Evolutionary conservation across 2,113 vertebrate genomes (phyloP).

Genomic region (Bubo scandiacus): DNA sequence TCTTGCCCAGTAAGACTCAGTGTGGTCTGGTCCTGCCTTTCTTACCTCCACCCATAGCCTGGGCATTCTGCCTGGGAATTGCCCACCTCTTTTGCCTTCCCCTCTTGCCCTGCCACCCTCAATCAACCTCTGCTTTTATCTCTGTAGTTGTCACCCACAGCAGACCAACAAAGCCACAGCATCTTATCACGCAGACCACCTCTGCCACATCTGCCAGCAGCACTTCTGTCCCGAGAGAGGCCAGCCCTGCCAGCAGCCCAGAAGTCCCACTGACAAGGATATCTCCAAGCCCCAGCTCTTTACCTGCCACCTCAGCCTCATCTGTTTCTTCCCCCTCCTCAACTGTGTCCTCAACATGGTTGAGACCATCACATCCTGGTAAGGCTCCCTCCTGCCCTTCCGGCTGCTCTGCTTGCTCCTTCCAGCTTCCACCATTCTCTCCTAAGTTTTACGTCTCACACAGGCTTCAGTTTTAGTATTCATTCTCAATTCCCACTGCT

Average conservation of each 20-base stretch:
- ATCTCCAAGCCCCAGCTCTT: background rate
- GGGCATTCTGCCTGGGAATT: background rate
- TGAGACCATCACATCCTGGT: slow-evolving; percentile 8
- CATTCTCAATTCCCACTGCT: background rate
- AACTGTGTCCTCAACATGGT: background rate
- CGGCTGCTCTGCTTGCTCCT: background rate
- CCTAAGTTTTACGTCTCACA: background rate
- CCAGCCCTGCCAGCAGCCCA: background rate
- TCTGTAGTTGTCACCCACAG: background rate
- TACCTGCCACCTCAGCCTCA: background rate
- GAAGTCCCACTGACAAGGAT: background rate
- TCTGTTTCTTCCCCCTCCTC: background rate
- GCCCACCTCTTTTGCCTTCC: background rate
- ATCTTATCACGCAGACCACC: background rate
- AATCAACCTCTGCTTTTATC: background rate
- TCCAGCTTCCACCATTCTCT: background rate
- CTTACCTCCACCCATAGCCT: background rate
- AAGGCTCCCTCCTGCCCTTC: background rate
- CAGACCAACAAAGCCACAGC: background rate
- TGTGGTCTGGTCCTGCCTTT: background rate
- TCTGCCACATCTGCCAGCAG: background rate
- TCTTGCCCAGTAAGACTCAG: background rate
- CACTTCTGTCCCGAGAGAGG: background rate
- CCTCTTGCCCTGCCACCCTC: background rate
- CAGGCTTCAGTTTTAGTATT: background rate